phyloP scores from a whole-genome alignment of 2,113 vertebrate species.

The Microtus ochrogaster region DNA sequence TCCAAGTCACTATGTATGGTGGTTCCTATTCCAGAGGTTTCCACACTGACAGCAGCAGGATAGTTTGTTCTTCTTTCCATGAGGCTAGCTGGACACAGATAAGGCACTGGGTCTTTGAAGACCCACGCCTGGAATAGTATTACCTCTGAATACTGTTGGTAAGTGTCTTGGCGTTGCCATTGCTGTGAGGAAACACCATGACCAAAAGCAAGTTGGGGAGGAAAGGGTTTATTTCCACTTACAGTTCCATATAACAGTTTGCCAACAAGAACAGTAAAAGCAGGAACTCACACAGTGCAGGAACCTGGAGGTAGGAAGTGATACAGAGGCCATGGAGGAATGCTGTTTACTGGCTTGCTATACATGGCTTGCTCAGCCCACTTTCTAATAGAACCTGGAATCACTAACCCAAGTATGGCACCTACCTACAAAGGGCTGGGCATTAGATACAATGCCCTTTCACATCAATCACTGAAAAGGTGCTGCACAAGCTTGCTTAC shows the following conservation, averaged over 20 bases:
- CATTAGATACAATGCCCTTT: not conserved
- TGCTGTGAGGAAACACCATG: not conserved
- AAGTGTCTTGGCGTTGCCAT: not conserved
- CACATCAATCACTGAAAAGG: not conserved
- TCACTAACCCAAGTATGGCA: not conserved
- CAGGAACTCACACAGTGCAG: not conserved
- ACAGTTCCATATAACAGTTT: not conserved
- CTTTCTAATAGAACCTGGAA: not conserved
- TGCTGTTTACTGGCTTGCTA: not conserved
- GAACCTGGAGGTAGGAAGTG: not conserved
- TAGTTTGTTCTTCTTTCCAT: not conserved
- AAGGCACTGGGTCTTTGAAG: not conserved
- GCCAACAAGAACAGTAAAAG: not conserved
- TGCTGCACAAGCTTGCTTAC: not conserved
- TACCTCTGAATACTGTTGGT: not conserved
- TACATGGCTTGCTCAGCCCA: not conserved
- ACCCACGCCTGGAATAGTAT: not conserved
- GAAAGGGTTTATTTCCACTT: not conserved
- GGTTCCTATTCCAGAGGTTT: no score
- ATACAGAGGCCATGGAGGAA: not conserved
- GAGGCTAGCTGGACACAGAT: rapidly evolving
- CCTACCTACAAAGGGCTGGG: not conserved
- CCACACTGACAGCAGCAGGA: rapidly evolving
- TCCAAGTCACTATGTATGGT: rapidly evolving
- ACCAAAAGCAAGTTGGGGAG: not conserved